A percentile compares a stretch with the other conserved stretches of the same genome.
Conservation (phyloP, 2,113 vertebrate genomes). For the Capreolus pygargus region DNA sequence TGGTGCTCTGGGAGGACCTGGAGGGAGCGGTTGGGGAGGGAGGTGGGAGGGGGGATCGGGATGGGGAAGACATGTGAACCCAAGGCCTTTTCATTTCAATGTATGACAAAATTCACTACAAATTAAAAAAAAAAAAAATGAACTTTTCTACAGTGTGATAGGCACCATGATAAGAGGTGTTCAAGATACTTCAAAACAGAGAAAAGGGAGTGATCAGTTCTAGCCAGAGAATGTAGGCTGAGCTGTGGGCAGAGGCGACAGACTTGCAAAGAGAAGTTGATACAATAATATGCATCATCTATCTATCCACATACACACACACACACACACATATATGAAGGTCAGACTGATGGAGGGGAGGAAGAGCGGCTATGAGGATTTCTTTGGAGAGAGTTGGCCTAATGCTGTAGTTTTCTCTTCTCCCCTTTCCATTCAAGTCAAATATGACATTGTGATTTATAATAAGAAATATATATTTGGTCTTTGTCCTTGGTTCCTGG, state of each 20-base stretch:
- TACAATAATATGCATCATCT: not conserved
- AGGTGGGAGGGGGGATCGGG: too few species aligned
- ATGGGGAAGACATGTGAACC: too few species aligned
- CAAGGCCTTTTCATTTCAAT: too few species aligned
- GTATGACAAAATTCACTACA: too few species aligned
- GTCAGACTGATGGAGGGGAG: not conserved
- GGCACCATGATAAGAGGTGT: not conserved
- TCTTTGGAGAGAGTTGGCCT: not conserved
- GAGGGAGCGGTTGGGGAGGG: too few species aligned
- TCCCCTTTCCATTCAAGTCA: not conserved
- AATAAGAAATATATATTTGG: not conserved
- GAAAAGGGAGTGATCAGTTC: not conserved
- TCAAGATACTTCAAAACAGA: not conserved
- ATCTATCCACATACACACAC: not conserved
- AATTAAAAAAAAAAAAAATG: too few species aligned
- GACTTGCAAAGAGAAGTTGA: not conserved
- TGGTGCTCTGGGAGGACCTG: too few species aligned
- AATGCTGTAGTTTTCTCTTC: not conserved
- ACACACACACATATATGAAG: not conserved
- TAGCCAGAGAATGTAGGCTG: not conserved
- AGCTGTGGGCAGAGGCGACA: not conserved
- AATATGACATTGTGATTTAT: not conserved
- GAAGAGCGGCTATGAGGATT: not conserved
- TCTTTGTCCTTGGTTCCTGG: not conserved
- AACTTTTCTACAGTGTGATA: not conserved